These are phyloP conservation scores for Charina bottae DNA, from an alignment of 2,113 vertebrate species.

Conservation along the genomic window DNA sequence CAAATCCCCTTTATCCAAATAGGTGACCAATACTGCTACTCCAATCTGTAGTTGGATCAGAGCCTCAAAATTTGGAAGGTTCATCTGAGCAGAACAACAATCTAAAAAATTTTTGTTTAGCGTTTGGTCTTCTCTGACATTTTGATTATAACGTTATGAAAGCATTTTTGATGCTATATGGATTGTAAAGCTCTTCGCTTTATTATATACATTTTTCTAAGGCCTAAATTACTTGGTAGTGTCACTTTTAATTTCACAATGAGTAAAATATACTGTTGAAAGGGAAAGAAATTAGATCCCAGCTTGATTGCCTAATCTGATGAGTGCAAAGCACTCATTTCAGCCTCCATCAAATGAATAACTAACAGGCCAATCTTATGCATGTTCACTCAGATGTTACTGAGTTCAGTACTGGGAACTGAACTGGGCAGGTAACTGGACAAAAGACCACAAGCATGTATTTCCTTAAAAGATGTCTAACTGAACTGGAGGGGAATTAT, in stretches of 20 bases:
- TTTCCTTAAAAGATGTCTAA: background rate
- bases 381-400: background rate
- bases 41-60: background rate
- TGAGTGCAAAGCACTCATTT: background rate
- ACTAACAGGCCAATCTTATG: background rate
- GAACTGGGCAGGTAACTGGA: background rate
- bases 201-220: slow-evolving; percentile 30
- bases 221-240: slow-evolving; percentile 24
- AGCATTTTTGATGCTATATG: slow-evolving; percentile 22
- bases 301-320: slow-evolving; percentile 19
- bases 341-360: background rate
- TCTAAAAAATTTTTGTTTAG: slow-evolving; percentile 12
- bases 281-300: background rate
- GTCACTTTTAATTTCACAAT: slow-evolving; percentile 33
- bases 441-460: background rate
- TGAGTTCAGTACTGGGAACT: background rate
- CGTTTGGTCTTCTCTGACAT: slow-evolving; percentile 15
- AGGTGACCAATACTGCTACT: background rate
- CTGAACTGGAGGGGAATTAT: background rate
- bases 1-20: background rate
- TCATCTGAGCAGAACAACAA: background rate
- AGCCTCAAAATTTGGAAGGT: background rate
- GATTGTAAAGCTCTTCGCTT: slow-evolving; percentile 25
- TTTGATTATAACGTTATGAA: slow-evolving; percentile 31
- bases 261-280: slow-evolving; percentile 31